Evolutionary conservation across 2,888 invertebrate species (phyloP), one percentile per base, ranked within the genome.

Genomic region (Dryomyza anilis): DNA sequence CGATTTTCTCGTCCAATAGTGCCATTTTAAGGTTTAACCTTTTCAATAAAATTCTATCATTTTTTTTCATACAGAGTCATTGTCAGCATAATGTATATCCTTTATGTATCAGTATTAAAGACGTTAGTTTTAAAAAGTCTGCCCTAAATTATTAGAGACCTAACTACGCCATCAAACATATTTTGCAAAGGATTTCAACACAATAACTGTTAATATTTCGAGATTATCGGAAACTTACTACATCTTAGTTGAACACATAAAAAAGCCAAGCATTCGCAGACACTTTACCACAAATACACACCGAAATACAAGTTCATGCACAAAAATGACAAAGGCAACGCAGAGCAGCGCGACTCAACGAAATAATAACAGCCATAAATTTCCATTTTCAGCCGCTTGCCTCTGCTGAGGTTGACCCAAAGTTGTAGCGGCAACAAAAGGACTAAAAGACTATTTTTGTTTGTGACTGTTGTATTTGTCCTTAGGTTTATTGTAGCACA

Each of bases 151-250:
- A n/a, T n/a, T n/a, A n/a, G n/a, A n/a, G n/a, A n/a, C n/a, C n/a
- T n/a, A n/a, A n/a, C n/a, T n/a, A n/a, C n/a, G n/a, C n/a, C n/a
- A n/a, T n/a, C n/a, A n/a, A n/a, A n/a, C n/a, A n/a, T n/a, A n/a
- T n/a, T n/a, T n/a, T n/a, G n/a, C n/a, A n/a, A n/a, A n/a, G n/a
- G n/a, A 39, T 39, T n/a, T n/a, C 25, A 25, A 19, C 45, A 46
- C 52, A 58, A 63, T 52, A 53, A 63, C 53, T 53, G 59, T 63
- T 62, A 57, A 58, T 62, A 36, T 66, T 63, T 66, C 45, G 57
- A 58, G 58, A 50, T 66, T 58, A 63, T 27, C 53, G 30, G 25
- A 33, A 57, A 33, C 53, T 58, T 12, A 46, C 33, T 25, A 52
- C 46, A 58, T 53, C 48, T 48, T 21, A 55, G 19, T 50, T 7